These are phyloP conservation scores for Thamnophis elegans DNA, from an alignment of 2,797 vertebrate species.

Conservation along the genomic window DNA sequence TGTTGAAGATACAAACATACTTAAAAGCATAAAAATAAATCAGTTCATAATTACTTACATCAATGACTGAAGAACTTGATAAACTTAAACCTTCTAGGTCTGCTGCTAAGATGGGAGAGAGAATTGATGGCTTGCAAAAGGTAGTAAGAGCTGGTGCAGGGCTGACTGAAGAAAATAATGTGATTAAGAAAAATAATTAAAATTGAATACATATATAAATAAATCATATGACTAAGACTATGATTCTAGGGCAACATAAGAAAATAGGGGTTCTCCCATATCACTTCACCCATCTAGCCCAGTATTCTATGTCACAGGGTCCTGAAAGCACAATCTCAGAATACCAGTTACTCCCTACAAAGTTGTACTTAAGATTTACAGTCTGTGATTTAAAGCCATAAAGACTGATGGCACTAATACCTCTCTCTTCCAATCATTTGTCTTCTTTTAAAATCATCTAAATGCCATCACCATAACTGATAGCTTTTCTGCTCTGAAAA, in stretches of 20 bases:
- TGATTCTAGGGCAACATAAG: background rate
- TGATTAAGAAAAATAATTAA: constrained; percentile 47
- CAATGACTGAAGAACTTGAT: constrained; percentile 77
- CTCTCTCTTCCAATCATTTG: background rate
- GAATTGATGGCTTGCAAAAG: constrained; percentile 66
- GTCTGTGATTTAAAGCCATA: background rate
- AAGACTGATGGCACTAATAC: background rate
- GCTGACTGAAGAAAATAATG: constrained; percentile 75
- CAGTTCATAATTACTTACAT: constrained; percentile 73
- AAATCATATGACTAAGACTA: background rate
- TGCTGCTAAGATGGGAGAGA: constrained; percentile 82
- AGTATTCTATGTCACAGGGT: background rate
- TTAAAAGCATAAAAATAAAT: background rate
- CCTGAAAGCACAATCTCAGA: background rate
- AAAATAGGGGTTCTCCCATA: background rate
- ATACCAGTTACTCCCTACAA: background rate
- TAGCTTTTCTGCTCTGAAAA: background rate
- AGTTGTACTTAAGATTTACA: background rate
- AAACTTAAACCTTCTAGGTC: constrained; percentile 92
- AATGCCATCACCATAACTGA: background rate
- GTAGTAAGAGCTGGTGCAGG: constrained; percentile 66
- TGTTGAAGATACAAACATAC: background rate
- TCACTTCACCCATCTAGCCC: background rate
- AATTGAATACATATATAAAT: constrained; percentile 5
- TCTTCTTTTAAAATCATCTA: background rate